Base-by-base conservation (phyloP, 2,797 vertebrate species). In the Enteromius viviparus region DNA sequence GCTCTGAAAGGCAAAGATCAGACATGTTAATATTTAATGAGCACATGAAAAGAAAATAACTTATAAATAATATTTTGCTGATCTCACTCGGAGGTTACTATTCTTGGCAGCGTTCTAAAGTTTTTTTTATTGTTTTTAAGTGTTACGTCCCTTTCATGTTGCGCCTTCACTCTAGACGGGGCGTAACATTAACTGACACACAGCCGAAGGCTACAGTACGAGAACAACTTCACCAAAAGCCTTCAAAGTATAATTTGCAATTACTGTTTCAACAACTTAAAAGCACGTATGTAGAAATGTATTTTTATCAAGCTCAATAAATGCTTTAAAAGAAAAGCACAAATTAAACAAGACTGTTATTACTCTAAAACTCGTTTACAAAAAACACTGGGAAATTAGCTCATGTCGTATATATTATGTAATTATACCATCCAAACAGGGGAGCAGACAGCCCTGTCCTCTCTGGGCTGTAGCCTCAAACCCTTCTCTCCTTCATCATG, bases 1-100 rank as follows among this genome's bases (percentile, higher is more conserved):
- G 89, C 97, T 99, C 98, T 99, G 94, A 78, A 93, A 94, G 45
- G 17, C 29, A 84, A 76, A 74, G 72, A 0, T 79, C 37, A 84
- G 51, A 58, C 80, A 70, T 65, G 55, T 78, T 26, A 71, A 81
- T 40, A 81, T 80, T 83, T 29, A 60, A 85, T 78, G 14, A 78
- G 42, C 37, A 71, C 26, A 78, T 66, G 17, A 69, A 82, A 76
- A 21, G 15, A 51, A 82, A 58, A 74, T 12, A 58, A 51, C 8
- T 51, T 8, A 42, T 37, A 75, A 51, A 81, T 29, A 40, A 26
- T 34, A 65, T 65, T 65, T 5, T 40, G 21, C 42, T 53, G 19
- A 23, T 51, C 32, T 49, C 1, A 19, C 29, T 62, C 11, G 53
- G 9, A 34, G 69, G 21, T 72, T 71, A 69, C 49, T n/a, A 19